phyloP scores from a whole-genome alignment of 2,888 invertebrate species.

The Sphaeridia pumilis region DNA sequence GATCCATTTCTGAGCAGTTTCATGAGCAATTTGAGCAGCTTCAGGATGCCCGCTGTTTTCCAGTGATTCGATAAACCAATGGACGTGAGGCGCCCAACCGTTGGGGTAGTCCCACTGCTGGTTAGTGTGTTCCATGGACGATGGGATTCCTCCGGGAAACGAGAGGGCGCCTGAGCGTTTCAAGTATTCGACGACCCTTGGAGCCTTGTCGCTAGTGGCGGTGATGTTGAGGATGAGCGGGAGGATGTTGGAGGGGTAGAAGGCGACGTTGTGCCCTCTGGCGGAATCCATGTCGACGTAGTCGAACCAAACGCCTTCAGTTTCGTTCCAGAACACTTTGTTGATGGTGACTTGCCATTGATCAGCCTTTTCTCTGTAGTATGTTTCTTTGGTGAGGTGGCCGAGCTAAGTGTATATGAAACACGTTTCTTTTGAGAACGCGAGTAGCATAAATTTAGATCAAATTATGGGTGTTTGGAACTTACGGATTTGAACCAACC shows the following conservation, averaged over 20 bases:
- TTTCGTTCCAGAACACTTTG: conserved; percentile 60
- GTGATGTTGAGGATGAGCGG: conserved; percentile 56
- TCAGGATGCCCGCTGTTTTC: conserved; percentile 53
- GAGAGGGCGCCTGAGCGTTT: conserved; percentile 50
- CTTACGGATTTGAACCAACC: conserved; percentile 47
- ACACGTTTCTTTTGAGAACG: background rate
- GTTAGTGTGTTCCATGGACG: conserved; percentile 58
- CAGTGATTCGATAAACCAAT: conserved; percentile 67
- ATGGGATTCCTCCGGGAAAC: conserved; percentile 64
- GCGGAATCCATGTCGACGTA: conserved; percentile 53
- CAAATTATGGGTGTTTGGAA: conserved; percentile 35
- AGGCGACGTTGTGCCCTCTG: conserved; percentile 53
- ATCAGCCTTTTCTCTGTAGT: conserved; percentile 47
- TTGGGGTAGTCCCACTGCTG: conserved; percentile 37
- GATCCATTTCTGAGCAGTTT: conserved; percentile 70
- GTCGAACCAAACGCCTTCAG: conserved; percentile 68
- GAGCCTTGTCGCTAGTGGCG: conserved; percentile 1
- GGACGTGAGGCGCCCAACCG: conserved; percentile 78
- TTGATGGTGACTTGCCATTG: conserved; percentile 52
- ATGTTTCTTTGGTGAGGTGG: conserved; percentile 37
- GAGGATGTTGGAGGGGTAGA: conserved; percentile 59
- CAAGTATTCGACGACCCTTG: conserved; percentile 53
- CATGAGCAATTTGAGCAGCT: conserved; percentile 54
- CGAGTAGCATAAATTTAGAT: background rate
- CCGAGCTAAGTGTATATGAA: conserved; percentile 24